phyloP scores from a whole-genome alignment of 2,113 vertebrate genomes.

The Brachionichthys hirsutus region DNA sequence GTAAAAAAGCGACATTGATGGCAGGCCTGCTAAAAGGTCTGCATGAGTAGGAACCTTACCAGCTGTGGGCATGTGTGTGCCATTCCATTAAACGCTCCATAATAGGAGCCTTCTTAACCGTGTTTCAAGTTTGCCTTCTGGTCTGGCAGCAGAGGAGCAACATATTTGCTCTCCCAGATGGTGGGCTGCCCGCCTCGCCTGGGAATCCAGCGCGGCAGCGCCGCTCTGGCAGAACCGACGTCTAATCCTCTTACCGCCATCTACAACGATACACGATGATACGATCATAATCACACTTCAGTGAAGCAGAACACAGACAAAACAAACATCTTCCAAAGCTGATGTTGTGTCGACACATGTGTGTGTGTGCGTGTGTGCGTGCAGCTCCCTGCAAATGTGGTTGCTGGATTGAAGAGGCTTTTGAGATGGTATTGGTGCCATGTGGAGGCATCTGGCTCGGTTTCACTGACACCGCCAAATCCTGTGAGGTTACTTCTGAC shows the following conservation, averaged over 20 bases:
- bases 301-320: slow-evolving; percentile 44
- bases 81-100: slow-evolving; percentile 6
- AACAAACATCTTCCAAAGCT: slow-evolving; percentile 48
- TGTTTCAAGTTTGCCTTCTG: slow-evolving; percentile 32
- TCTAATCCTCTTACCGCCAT: slow-evolving; percentile 65
- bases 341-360: slow-evolving; percentile 11
- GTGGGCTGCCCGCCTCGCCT: slow-evolving; percentile 38
- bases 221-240: slow-evolving; percentile 48
- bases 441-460: slow-evolving; percentile 23
- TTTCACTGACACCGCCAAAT: slow-evolving; percentile 13
- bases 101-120: slow-evolving; percentile 6
- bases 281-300: slow-evolving; percentile 53
- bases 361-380: slow-evolving; percentile 9
- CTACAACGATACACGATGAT: slow-evolving; percentile 59
- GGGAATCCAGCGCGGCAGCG: slow-evolving; percentile 52
- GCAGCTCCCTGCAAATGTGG: slow-evolving; percentile 14
- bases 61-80: slow-evolving; percentile 6
- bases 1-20: neutral
- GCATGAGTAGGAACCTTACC: neutral
- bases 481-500: neutral
- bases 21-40: neutral
- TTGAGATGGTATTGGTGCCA: slow-evolving; percentile 13
- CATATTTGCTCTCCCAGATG: slow-evolving; percentile 65
- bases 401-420: slow-evolving; percentile 15
- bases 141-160: slow-evolving; percentile 49